Evolutionary conservation across 2,888 invertebrate genomes (phyloP).

Genomic region (Argyresthia goedartella): DNA sequence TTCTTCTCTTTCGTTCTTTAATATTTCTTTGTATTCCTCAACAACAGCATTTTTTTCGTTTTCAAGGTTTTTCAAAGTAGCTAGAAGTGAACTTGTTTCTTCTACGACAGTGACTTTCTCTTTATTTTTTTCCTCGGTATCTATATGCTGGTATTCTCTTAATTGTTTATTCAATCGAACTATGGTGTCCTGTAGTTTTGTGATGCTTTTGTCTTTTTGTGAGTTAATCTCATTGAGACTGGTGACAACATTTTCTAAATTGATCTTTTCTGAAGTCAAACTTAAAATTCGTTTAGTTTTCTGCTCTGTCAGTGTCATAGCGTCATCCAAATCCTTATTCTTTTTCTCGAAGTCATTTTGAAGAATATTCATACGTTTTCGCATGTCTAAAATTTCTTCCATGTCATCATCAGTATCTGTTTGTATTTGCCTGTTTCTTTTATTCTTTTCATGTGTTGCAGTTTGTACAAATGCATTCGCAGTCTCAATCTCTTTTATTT

Average conservation of each 20-base stretch:
- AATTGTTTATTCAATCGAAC: slow-evolving; percentile 12
- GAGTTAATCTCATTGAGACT: slow-evolving; percentile 19
- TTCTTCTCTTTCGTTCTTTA: slow-evolving; percentile 63
- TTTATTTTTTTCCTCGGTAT: slow-evolving; percentile 24
- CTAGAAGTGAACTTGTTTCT: slow-evolving; percentile 52
- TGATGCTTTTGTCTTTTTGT: slow-evolving; percentile 35
- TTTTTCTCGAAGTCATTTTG: slow-evolving; percentile 25
- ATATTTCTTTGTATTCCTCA: slow-evolving; percentile 61
- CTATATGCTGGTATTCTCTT: slow-evolving; percentile 26
- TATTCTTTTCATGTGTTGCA: slow-evolving; percentile 13
- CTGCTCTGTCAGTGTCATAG: slow-evolving; percentile 38
- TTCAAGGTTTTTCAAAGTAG: slow-evolving; percentile 47
- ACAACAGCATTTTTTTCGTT: slow-evolving; percentile 44
- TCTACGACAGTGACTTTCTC: slow-evolving; percentile 40
- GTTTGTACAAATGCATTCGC: slow-evolving; percentile 35
- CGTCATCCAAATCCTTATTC: slow-evolving; percentile 40
- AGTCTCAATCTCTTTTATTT: slow-evolving; percentile 8
- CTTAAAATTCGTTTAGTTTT: slow-evolving; percentile 36
- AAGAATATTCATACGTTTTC: slow-evolving; percentile 16
- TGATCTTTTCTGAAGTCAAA: slow-evolving; percentile 42
- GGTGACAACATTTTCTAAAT: slow-evolving; percentile 35
- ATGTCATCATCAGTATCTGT: slow-evolving; percentile 29
- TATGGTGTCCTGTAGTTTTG: slow-evolving; percentile 27
- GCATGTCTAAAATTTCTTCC: slow-evolving; percentile 20
- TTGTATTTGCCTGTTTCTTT: slow-evolving; percentile 27